Evolutionary conservation across 2,888 invertebrate genomes (phyloP), one percentile per base, ranked within the genome.

Genomic region (Eueremaeus valkanovi): DNA sequence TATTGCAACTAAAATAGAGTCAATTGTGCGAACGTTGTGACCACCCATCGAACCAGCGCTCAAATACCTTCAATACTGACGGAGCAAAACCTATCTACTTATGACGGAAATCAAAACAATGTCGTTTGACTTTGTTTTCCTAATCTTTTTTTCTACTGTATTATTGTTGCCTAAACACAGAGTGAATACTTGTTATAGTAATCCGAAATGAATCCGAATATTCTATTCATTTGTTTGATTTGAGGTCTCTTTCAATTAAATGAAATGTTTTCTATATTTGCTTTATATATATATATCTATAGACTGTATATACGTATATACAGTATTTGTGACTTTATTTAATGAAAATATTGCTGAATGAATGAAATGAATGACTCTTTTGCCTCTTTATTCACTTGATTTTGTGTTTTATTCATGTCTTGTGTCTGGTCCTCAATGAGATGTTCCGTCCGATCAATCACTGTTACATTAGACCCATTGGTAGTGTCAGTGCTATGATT

Each of bases 381-480:
- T 45, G 45, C 18, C 49, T 49, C 49, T 49, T 49, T 27, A 18
- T 61, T 61, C 24, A 29, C 27, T 61, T 1, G 13, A 61, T 61
- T 27, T 61, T 61, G 61, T 61, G 29, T 61, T 61, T 61, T 61
- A 61, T 61, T 61, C 61, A 61, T 61, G 29, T 61, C 3, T 21
- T 61, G 27, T 61, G 29, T 61, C 61, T 3, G 9, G 13, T 61
- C 27, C n/a, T 66, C 33, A 21, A 66, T 27, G 27, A 66, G 33
- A 66, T 66, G 21, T 66, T 29, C 61, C 61, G 61, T 61, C 66
- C 66, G 5, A 66, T 66, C 66, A 66, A 66, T 66, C 66, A 66
- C 33, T 36, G 66, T 33, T 66, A 66, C 36, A 66, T 66, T 66
- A 66, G 40, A 61, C 6, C 29, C 29, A 13, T 61, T 3, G 8